Conservation (phyloP, 2,797 vertebrate species). For the Chaenodraco wilsoni region DNA sequence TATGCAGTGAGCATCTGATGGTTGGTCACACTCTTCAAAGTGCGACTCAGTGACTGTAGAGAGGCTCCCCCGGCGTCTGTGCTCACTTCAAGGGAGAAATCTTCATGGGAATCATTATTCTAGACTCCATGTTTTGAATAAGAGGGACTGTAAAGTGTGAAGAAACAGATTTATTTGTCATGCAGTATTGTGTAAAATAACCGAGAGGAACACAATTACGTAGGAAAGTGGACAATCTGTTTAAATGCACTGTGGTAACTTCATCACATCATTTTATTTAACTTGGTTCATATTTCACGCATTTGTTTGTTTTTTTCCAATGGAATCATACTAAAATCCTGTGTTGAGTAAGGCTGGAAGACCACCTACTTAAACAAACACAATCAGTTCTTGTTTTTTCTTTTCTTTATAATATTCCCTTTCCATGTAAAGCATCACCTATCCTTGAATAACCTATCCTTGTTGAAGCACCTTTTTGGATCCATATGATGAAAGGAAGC, state of each 20-base stretch:
- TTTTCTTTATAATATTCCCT: too few relatives aligned
- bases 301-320: too few relatives aligned
- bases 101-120: conserved; percentile 87
- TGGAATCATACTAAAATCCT: too few relatives aligned
- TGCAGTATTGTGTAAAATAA: background rate
- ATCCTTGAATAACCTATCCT: too few relatives aligned
- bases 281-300: background rate
- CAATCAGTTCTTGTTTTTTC: too few relatives aligned
- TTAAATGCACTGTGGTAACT: background rate
- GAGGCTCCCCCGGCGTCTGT: conserved; percentile 10
- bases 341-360: too few relatives aligned
- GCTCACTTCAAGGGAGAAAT: conserved; percentile 80
- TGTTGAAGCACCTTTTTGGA: too few relatives aligned
- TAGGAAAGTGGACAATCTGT: background rate
- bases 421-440: too few relatives aligned
- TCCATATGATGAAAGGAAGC: too few relatives aligned
- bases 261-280: background rate
- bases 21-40: conserved; percentile 40
- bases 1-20: conserved; percentile 56
- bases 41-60: conserved; percentile 37
- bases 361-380: too few relatives aligned
- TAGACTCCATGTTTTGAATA: conserved; percentile 86
- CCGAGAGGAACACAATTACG: background rate
- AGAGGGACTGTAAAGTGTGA: conserved; percentile 76
- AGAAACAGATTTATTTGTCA: conserved; percentile 2